Percentiles rank a stretch among this genome's conserved stretches.
phyloP scores from a whole-genome alignment of 2,113 vertebrate genomes.

The Petrocephalus zakoni region DNA sequence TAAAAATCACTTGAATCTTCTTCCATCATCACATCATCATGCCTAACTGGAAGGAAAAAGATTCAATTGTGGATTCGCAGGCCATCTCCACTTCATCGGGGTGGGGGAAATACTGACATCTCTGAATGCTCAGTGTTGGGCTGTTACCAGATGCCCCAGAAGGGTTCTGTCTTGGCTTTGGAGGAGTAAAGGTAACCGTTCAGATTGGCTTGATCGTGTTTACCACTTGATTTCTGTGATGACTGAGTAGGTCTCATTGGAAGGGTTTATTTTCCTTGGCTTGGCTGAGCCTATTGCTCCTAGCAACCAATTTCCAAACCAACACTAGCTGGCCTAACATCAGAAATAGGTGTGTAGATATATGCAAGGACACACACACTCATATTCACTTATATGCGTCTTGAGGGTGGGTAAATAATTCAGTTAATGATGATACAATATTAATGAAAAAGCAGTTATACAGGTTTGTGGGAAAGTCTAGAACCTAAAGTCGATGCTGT shows the following conservation, averaged over 20 bases:
- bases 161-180: background rate
- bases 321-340: background rate
- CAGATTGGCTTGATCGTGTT: background rate
- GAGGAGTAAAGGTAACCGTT: background rate
- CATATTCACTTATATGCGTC: background rate
- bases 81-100: background rate
- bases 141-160: background rate
- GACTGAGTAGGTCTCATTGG: conserved; percentile 33
- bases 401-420: background rate
- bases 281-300: background rate
- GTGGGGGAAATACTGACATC: background rate
- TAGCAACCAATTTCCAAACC: background rate
- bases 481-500: background rate
- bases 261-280: conserved; percentile 34
- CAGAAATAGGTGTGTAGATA: background rate
- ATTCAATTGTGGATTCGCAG: background rate
- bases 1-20: background rate
- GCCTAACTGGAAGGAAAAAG: background rate
- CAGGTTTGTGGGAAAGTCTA: background rate
- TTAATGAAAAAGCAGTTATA: background rate
- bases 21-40: background rate
- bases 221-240: background rate
- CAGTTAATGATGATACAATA: background rate
- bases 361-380: background rate
- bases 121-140: background rate